Conservation (phyloP, 2,797 vertebrate species). For the Scolopax bukidnonensis region DNA sequence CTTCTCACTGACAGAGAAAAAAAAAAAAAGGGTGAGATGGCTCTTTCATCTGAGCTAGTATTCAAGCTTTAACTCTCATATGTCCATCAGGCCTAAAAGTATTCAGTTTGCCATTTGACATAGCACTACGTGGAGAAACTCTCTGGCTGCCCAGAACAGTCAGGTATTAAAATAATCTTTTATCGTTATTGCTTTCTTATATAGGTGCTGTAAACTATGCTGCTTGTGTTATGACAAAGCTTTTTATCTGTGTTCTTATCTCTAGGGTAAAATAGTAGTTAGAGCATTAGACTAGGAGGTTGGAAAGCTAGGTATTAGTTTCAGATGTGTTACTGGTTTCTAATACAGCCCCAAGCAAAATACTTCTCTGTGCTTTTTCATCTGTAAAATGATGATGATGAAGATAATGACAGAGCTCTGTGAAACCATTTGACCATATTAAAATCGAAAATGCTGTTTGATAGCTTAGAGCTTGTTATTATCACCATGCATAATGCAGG, state of each 20-base stretch:
- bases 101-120: background rate
- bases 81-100: background rate
- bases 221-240: background rate
- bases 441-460: background rate
- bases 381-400: constrained; percentile 6
- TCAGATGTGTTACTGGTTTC: background rate
- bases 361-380: constrained; percentile 12
- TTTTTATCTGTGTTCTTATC: background rate
- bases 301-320: background rate
- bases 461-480: constrained; percentile 21
- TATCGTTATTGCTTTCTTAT: background rate
- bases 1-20: background rate
- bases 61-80: background rate
- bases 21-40: background rate
- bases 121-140: background rate
- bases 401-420: background rate
- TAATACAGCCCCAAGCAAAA: background rate
- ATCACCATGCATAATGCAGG: background rate
- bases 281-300: background rate
- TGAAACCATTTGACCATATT: background rate
- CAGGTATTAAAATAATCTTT: background rate
- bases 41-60: background rate
- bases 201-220: background rate
- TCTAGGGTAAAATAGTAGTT: background rate
- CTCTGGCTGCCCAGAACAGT: background rate